Evolutionary conservation across 1,140 invertebrate species (phyloP), one percentile per base, ranked within the genome.

Genomic region (Drosophila obscura): DNA sequence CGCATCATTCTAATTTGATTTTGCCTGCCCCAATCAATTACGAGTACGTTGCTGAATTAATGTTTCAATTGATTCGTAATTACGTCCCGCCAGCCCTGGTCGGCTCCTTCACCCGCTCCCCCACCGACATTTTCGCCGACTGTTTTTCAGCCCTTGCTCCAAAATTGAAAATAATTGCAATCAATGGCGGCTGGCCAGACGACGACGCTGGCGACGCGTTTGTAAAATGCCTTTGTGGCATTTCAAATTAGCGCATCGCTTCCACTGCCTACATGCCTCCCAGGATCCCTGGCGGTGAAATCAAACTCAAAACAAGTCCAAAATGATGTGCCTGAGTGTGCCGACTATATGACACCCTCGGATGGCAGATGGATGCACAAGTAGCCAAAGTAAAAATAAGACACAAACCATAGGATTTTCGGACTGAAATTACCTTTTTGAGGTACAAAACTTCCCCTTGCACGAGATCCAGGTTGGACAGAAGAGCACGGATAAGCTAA

Each of bases 101-200:
- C 64, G 35, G 35, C 35, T 13, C 11, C 35, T 13, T 4, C 35
- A 13, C 35, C 11, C 11, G 9, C 35, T 5, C 35, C 35, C 35
- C 1, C 31, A 35, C 31, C 31, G 28, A 8, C 28, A 8, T 8
- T 31, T 31, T 7, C 28, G 1, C 31, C 35, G 11, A 13, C 35
- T 39, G 4, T 39, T 39, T 9, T 13, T 4, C 35, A 13, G 35
- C 35, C 35, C 4, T 13, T 39, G 35, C 35, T 39, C 11, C 24
- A 26, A 56, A 56, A 69, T 55, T 26, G 69, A 61, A 80, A 62
- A 76, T 76, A 80, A 66, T 76, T 76, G 77, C 72, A 80, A 80
- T 80, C 77, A 75, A 75, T 76, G 45, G 53, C 24, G 9, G 55
- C 28, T 41, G 48, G 55, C 41, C 65, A 71, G 68, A 66, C 67